Evolutionary conservation across 64 coral and sea anemone genomes (phyloP), one percentile per base, ranked within the genome.

Genomic region (Acropora tenuis): DNA sequence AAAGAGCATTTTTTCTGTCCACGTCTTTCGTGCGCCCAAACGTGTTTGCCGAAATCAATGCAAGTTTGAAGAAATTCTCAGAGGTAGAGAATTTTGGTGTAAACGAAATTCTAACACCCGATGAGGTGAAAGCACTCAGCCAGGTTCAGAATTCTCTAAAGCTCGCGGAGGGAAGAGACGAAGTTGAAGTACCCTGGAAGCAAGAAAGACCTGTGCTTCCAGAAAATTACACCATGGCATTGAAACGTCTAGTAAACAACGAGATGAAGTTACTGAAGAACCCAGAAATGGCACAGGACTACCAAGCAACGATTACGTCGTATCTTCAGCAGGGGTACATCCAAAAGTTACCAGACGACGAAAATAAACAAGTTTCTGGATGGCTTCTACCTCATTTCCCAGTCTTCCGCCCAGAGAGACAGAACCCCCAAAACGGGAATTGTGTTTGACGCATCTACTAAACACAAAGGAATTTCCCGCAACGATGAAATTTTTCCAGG

Each of bases 211-310:
- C 77, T 89, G 80, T 75, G 59, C 59, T 63, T 12, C 59, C 59
- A 0, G 12, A 63, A 3, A 63, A 63, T 63, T 63, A 63, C 12
- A 86, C 87, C 42, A 84, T 88, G 82, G 79, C 78, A 80, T 19
- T 89, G 45, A 65, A 76, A 48, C 75, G 89, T 77, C 85, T 92
- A 76, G 83, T 76, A 88, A 95, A 95, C 89, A 95, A 84, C 50
- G 89, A 95, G 65, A 79, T 81, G 55, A 78, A 74, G 71, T 76
- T 92, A 73, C 48, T 82, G 43, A 96, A 80, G 72, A 68, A 92
- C 48, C 66, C 72, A 68, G 89, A 63, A 63, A 63, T 63, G 59
- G 59, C 0, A 63, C 8, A 63, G 59, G 59, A 63, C 12, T 63
- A 63, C 12, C 59, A 63, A 63, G 59, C 8, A 12, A 63, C 59